A percentile compares a stretch with the other conserved stretches of the same genome.
phyloP scores from a whole-genome alignment of 1,140 invertebrate species.

The Drosophila aff. region DNA sequence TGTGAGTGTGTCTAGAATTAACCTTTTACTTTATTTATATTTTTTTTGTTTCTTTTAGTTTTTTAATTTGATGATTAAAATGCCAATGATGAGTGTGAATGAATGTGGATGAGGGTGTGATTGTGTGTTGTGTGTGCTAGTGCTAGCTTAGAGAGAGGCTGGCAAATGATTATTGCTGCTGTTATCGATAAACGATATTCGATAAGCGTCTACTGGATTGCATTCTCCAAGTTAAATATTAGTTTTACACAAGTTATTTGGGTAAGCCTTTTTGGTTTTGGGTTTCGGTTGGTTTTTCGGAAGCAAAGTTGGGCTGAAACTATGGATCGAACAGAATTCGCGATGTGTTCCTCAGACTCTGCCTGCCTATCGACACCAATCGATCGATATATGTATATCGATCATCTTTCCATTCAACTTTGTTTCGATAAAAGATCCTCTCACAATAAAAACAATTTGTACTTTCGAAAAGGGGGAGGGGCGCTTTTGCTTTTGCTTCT shows the following conservation, averaged over 20 bases:
- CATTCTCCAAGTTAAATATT: constrained; percentile 30
- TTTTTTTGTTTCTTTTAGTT: constrained; percentile 13
- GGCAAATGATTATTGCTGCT: constrained; percentile 45
- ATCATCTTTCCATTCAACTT: constrained; percentile 54
- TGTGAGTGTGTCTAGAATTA: constrained; percentile 32
- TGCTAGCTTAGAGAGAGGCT: constrained; percentile 47
- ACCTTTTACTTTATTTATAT: constrained; percentile 3
- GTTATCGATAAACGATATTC: constrained; percentile 38
- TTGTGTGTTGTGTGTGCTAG: constrained; percentile 17
- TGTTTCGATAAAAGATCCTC: constrained; percentile 78
- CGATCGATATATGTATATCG: constrained; percentile 17
- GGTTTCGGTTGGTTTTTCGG: constrained; percentile 21
- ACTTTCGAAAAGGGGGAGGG: constrained; percentile 85
- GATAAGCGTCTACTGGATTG: constrained; percentile 34
- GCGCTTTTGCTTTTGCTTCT: constrained; percentile 63
- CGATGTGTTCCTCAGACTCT: constrained; percentile 43
- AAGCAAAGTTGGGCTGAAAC: constrained; percentile 54
- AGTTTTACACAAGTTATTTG: constrained; percentile 28
- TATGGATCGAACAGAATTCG: constrained; percentile 50
- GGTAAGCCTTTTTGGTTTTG: constrained; percentile 33
- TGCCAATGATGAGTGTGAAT: constrained; percentile 44
- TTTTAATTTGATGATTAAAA: constrained; percentile 43
- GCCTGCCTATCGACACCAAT: constrained; percentile 40
- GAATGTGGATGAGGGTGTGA: constrained; percentile 33
- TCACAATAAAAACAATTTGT: constrained; percentile 85